Evolutionary conservation across 2,797 vertebrate species (phyloP).

Genomic region (Pogoniulus pusillus): DNA sequence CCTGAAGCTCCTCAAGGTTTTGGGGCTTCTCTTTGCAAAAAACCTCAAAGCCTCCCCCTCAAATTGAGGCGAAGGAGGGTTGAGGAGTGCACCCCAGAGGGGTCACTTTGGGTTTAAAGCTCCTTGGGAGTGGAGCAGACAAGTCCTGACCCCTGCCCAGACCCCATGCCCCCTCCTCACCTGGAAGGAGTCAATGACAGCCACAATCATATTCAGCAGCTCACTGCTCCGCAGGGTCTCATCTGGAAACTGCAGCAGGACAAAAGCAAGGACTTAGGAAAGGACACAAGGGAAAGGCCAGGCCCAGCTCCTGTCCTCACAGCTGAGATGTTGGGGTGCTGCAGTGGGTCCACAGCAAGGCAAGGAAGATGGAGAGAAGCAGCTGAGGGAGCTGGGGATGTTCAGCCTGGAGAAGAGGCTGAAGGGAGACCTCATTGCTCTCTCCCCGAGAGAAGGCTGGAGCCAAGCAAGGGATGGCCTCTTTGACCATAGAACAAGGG

Average conservation of each 20-base stretch:
- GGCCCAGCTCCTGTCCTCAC: rapidly evolving
- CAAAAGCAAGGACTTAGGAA: not conserved
- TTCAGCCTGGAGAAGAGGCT: too few relatives aligned
- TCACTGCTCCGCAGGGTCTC: slow-evolving; percentile 93
- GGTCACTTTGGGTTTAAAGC: rapidly evolving
- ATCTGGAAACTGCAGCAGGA: slow-evolving; percentile 86
- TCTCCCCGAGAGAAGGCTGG: too few relatives aligned
- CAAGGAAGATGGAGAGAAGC: too few relatives aligned
- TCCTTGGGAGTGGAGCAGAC: not conserved
- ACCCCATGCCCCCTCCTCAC: not conserved
- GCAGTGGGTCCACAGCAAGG: too few relatives aligned
- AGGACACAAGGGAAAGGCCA: not conserved
- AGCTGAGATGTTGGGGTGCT: not conserved
- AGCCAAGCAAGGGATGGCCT: too few relatives aligned
- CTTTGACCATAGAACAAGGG: too few relatives aligned
- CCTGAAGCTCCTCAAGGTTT: not conserved
- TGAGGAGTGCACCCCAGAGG: rapidly evolving
- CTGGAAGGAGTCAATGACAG: slow-evolving; percentile 94
- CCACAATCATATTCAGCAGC: slow-evolving; percentile 97
- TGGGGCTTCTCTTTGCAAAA: not conserved
- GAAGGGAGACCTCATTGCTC: too few relatives aligned
- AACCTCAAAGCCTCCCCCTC: not conserved
- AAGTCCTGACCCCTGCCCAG: not conserved
- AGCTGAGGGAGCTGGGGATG: too few relatives aligned
- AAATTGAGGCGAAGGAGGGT: rapidly evolving